phyloP scores from a whole-genome alignment of 2,888 invertebrate species.

The Lepas anatifera region DNA sequence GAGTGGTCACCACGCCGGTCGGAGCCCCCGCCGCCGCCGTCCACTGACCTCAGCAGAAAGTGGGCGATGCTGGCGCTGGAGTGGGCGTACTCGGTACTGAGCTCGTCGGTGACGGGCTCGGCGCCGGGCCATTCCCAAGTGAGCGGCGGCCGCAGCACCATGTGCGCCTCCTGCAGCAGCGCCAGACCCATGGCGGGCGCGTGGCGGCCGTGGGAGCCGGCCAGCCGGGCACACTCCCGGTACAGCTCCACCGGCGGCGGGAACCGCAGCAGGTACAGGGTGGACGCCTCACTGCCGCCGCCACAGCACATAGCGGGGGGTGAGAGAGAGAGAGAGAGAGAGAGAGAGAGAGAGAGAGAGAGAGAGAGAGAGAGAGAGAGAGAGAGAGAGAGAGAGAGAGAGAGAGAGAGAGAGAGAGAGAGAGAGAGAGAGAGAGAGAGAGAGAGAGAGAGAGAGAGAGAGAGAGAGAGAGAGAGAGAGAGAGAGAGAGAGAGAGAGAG shows the following conservation, averaged over 20 bases:
- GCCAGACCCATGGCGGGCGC: slow-evolving; percentile 56
- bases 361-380: no score
- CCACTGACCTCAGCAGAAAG: neutral
- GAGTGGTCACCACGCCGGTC: no score
- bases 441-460: no score
- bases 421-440: no score
- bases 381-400: no score
- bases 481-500: neutral
- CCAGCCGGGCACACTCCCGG: slow-evolving; percentile 55
- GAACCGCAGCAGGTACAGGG: slow-evolving; percentile 55
- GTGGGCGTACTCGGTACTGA: slow-evolving; percentile 26
- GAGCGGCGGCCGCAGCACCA: slow-evolving; percentile 41
- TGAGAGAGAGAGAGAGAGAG: no score
- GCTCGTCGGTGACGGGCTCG: slow-evolving; percentile 20
- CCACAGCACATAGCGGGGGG: neutral
- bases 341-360: no score
- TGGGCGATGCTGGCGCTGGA: neutral
- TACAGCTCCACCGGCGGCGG: slow-evolving; percentile 52
- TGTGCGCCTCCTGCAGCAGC: slow-evolving; percentile 57
- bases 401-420: no score
- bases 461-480: neutral
- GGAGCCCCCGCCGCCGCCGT: no score
- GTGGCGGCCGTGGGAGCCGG: slow-evolving; percentile 47
- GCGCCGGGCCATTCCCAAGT: slow-evolving; percentile 32
- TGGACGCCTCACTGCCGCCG: slow-evolving; percentile 32